Base-by-base conservation (phyloP, 2,113 vertebrate genomes). In the Thunnus thynnus region DNA sequence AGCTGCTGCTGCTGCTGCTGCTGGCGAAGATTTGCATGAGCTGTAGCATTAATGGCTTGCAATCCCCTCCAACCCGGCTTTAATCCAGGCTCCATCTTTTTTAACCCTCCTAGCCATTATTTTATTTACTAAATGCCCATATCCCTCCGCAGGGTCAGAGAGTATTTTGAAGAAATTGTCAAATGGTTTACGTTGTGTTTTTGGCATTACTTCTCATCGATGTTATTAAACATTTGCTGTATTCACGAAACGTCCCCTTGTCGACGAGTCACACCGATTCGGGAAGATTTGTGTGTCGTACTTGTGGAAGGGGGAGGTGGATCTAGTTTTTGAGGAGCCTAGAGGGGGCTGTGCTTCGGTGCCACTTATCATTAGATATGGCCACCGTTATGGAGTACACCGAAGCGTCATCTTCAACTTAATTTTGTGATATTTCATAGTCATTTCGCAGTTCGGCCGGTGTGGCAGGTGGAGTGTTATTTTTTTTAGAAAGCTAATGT, bases 71-170 rank as follows among this genome's bases (percentile, higher is more conserved):
- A 20, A 4, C 5, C 20, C 20, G 9, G 8, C 16, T n/a, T 0
- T 0, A 41, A 22, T 88, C 90, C 91, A 85, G 16, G 0, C 20
- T 78, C 93, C 93, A 27, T 62, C 50, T 88, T 87, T 93, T 92
- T 0, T 1, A 4, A 2, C 46, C 57, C 12, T 16, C 83, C 20
- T 27, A 47, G 61, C 87, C 89, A 93, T 93, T 93, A 93, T 94
- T 91, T 95, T 94, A 96, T 95, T 95, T 95, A 95, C 94, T 94
- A 94, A 94, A 94, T 94, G 92, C 88, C 85, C 81, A 82, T 95
- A 95, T 95, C 89, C 80, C 56, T 96, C 93, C 95, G 95, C 95
- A 78, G 94, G 95, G 94, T 95, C 95, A 95, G 93, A 90, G 91
- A 94, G 94, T 94, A 92, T 94, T 93, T 94, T 93, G 83, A 93